Base-by-base conservation (phyloP, 2,888 invertebrate species). In the Clusia tigrina region DNA sequence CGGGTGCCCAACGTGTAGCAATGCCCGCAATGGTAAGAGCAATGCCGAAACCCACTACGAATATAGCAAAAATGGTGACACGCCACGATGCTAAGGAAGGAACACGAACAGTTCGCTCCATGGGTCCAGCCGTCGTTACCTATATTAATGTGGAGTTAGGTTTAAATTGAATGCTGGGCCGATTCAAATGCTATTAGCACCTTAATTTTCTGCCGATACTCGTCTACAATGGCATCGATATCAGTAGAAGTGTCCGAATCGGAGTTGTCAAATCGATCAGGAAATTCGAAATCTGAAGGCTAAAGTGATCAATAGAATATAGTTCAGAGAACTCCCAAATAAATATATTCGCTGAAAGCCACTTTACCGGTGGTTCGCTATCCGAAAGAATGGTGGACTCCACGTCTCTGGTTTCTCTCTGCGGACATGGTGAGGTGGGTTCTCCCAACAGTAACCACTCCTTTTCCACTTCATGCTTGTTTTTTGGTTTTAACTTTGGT, bases 181-280 rank as follows among this genome's bases (percentile, higher is more conserved):
- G 3, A 24, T 54, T 37, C 1, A 37, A 55, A 12, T 15, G 2
- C 3, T 15, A n/a, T 24, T 17, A 10, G 20, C 25, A 89, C 91
- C 83, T 90, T 89, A 67, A 91, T 86, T 71, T 88, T 87, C 74
- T 91, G 91, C 64, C 88, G 88, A 74, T 91, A 92, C 76, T 91
- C 91, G 74, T 91, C 90, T 0, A 92, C 91, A 17, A 90, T 90
- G 1, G 90, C 90, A 78, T 92, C 92, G 60, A 92, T 91, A 73
- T 92, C 92, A 1, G 91, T 91, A 1, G 90, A 90, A 67, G 89
- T 90, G 67, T 89, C 89, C 23, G 89, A 89, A 65, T 89, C 89
- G n/a, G 88, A 88, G 68, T 87, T 87, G 20, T 85, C 88, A 52
- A 78, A 80, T 59, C 79, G 79, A n/a, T 82, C 81, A 0, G 81